Evolutionary conservation across 2,888 invertebrate species (phyloP), one percentile per base, ranked within the genome.

Genomic region (Boloria euphrosyne): DNA sequence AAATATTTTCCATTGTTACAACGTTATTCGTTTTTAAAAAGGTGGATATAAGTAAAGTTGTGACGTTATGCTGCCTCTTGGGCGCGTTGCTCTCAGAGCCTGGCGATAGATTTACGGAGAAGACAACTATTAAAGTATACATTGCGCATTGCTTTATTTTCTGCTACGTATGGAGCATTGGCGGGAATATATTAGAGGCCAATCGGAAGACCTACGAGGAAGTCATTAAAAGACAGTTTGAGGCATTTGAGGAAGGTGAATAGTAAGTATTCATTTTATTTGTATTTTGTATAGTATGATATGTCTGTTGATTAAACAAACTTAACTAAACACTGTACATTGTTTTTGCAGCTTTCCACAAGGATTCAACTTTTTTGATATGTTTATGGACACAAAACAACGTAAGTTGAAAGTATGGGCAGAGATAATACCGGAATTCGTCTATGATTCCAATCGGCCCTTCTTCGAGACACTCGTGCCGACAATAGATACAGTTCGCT

Each of bases 391-490:
- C 81, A 93, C 95, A 51, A 93, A 94, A 65, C 91, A 90, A n/a
- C 93, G 95, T 66, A 93, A 93, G 57, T 93, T 97, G 84, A 96
- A 96, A 75, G 85, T 93, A 7, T 98, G 98, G 98, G 93, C 93
- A n/a, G 95, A 94, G 64, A 94, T 97, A 46, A 95, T 97, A 72
- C 95, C 97, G 0, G 77, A 87, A 1, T 98, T 97, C 79, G 73
- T 87, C 3, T 98, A 96, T 78, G 94, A 96, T 79, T 86, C 93
- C 14, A 89, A 94, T 1, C 87, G 93, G 31, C 96, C 97, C 0
- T 98, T 97, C 87, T 98, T 97, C 79, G 97, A 98, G 79, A 96
- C 97, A 80, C 91, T 97, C 10, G 98, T 98, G 10, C 98, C 98
- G 0, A 98, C 98, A 0, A 94, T 95, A n/a, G 98, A 98, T 79